A percentile compares a stretch with the other conserved stretches of the same genome.
Conservation (phyloP, 2,113 vertebrate species). For the Alligator sinensis region DNA sequence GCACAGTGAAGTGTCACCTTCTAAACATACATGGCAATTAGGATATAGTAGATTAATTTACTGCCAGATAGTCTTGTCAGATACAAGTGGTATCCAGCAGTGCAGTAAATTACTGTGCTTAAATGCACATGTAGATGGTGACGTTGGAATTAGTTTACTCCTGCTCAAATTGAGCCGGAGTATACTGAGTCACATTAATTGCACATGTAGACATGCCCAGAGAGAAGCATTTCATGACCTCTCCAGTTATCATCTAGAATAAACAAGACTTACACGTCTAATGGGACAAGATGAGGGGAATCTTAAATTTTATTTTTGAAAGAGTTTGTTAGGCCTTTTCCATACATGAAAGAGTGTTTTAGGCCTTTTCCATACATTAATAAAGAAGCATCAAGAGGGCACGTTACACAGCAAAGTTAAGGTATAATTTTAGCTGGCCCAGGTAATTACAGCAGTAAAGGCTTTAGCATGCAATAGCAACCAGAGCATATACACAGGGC, state of each 20-base stretch:
- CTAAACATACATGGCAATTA: too few species aligned
- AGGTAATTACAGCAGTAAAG: conserved; percentile 13
- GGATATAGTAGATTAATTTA: too few species aligned
- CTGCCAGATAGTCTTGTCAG: too few species aligned
- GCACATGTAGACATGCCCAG: not conserved
- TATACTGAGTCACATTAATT: too few species aligned
- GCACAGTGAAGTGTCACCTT: too few species aligned
- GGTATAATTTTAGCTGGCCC: conserved; percentile 6
- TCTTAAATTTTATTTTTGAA: not conserved
- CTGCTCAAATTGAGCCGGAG: too few species aligned
- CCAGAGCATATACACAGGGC: not conserved
- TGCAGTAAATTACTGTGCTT: too few species aligned
- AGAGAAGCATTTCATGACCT: not conserved
- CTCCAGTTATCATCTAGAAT: not conserved
- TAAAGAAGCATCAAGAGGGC: not conserved
- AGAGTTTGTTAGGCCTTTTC: not conserved
- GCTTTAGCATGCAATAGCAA: not conserved
- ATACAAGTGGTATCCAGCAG: too few species aligned
- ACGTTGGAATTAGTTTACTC: too few species aligned
- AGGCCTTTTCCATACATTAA: not conserved
- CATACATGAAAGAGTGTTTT: not conserved
- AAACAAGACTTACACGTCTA: conserved; percentile 17
- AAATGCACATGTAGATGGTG: too few species aligned
- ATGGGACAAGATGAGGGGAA: not conserved
- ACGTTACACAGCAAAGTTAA: not conserved